Percentiles rank a stretch among this genome's conserved stretches.
phyloP scores from a whole-genome alignment of 1,140 invertebrate genomes.

The Rhyacophila brunnea region DNA sequence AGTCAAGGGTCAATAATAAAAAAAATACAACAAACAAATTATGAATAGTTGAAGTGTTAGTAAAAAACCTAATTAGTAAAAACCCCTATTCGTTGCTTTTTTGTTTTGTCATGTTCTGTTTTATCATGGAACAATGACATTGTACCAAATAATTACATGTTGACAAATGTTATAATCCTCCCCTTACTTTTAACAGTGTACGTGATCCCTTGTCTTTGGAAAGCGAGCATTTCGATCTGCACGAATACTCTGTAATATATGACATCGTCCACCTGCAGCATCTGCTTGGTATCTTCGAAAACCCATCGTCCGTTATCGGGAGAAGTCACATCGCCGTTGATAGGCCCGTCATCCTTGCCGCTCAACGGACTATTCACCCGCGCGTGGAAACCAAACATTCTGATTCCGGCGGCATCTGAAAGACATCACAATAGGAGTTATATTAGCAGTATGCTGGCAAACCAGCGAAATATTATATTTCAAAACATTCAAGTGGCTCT shows the following conservation, averaged over 20 bases:
- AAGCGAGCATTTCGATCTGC: constrained; percentile 38
- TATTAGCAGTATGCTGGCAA: too few species aligned
- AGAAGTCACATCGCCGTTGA: constrained; percentile 33
- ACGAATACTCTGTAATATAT: constrained; percentile 43
- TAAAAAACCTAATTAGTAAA: too few species aligned
- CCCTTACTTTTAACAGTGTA: constrained; percentile 38
- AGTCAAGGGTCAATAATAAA: too few species aligned
- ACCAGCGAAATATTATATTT: too few species aligned
- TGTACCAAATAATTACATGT: neutral
- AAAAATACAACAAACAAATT: too few species aligned
- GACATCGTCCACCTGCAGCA: constrained; percentile 35
- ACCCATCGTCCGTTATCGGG: constrained; percentile 37
- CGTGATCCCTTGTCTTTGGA: constrained; percentile 33
- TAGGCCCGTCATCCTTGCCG: constrained; percentile 35
- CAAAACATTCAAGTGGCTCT: too few species aligned
- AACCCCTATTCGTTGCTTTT: too few species aligned
- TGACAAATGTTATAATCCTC: neutral
- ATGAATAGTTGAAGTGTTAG: too few species aligned
- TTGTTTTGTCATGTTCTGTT: too few species aligned
- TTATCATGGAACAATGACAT: neutral
- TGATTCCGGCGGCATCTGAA: constrained; percentile 38
- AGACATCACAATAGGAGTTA: too few species aligned
- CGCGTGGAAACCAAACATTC: constrained; percentile 40
- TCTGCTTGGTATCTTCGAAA: constrained; percentile 30
- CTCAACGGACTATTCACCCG: constrained; percentile 37